A percentile compares a stretch with the other conserved stretches of the same genome.
These are phyloP conservation scores for Nasonovia ribisnigri DNA, from an alignment of 2,888 invertebrate species.

Conservation along the genomic window DNA sequence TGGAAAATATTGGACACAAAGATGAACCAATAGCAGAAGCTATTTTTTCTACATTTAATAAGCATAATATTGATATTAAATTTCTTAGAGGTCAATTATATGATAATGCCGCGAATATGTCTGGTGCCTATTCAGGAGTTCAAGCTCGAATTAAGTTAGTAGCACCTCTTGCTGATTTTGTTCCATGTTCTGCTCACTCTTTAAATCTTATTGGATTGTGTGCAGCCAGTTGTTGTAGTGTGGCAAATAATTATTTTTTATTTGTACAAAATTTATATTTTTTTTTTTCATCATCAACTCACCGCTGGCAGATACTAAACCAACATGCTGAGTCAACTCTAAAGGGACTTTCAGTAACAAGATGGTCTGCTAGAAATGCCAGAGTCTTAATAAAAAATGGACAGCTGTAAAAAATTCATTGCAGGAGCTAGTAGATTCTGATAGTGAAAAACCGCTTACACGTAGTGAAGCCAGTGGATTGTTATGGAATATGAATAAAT, in stretches of 20 bases:
- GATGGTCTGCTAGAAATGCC: constrained; percentile 58
- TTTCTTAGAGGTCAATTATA: constrained; percentile 48
- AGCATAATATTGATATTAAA: constrained; percentile 20
- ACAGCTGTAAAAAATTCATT: constrained; percentile 12
- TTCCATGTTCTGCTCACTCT: constrained; percentile 43
- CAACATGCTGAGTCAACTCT: constrained; percentile 6
- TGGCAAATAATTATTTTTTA: constrained; percentile 31
- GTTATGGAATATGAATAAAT: constrained; percentile 13
- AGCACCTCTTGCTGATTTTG: constrained; percentile 28
- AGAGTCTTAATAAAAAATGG: constrained; percentile 40
- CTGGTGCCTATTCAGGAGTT: constrained; percentile 5
- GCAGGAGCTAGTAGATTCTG: constrained; percentile 8
- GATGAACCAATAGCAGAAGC: background rate
- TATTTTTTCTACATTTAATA: constrained; percentile 15
- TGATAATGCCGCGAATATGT: constrained; percentile 48
- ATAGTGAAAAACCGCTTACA: constrained; percentile 17
- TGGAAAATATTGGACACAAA: constrained; percentile 54
- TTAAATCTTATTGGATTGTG: constrained; percentile 28
- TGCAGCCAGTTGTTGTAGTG: constrained; percentile 47
- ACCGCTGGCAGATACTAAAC: constrained; percentile 27
- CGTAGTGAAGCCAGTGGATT: constrained; percentile 14
- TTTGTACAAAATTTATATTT: constrained; percentile 43
- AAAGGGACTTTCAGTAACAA: constrained; percentile 30
- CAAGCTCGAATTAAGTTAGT: constrained; percentile 33
- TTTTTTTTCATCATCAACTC: constrained; percentile 37